Evolutionary conservation across 2,888 invertebrate species (phyloP).

Genomic region (Pycnomerus fuliginosus): DNA sequence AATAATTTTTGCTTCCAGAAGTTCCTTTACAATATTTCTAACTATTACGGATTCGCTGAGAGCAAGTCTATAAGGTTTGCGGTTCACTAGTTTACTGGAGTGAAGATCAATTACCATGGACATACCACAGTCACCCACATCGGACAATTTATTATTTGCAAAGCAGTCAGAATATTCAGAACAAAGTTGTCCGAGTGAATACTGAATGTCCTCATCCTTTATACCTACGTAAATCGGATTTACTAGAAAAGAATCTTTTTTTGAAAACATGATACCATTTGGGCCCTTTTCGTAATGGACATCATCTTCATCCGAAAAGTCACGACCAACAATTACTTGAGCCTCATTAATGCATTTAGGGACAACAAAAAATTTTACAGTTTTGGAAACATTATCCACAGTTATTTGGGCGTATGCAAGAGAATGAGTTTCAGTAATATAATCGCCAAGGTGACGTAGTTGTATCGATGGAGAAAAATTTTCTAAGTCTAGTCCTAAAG

Average conservation of each 20-base stretch:
- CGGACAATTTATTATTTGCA: background rate
- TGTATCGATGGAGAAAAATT: background rate
- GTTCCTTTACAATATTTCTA: background rate
- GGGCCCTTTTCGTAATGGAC: conserved; percentile 2
- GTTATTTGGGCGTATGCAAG: background rate
- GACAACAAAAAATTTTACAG: conserved; percentile 1
- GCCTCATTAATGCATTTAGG: background rate
- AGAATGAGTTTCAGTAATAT: background rate
- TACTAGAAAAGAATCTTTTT: no score
- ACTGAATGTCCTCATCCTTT: no score
- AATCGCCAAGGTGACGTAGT: background rate
- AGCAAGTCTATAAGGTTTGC: conserved; percentile 2
- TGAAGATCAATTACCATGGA: background rate
- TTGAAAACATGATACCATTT: conserved; percentile 3
- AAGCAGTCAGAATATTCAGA: conserved; percentile 1
- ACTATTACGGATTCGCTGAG: conserved; percentile 1
- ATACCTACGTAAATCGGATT: no score
- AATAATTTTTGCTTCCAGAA: background rate
- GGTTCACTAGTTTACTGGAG: background rate
- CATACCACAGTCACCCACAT: conserved; percentile 1
- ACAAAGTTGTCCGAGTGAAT: background rate
- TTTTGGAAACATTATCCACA: background rate
- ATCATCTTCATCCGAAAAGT: background rate
- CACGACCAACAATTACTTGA: conserved; percentile 1
- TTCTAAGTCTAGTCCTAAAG: background rate